These are phyloP conservation scores for Spodoptera frugiperda DNA, from an alignment of 1,140 invertebrate genomes.

Conservation along the genomic window DNA sequence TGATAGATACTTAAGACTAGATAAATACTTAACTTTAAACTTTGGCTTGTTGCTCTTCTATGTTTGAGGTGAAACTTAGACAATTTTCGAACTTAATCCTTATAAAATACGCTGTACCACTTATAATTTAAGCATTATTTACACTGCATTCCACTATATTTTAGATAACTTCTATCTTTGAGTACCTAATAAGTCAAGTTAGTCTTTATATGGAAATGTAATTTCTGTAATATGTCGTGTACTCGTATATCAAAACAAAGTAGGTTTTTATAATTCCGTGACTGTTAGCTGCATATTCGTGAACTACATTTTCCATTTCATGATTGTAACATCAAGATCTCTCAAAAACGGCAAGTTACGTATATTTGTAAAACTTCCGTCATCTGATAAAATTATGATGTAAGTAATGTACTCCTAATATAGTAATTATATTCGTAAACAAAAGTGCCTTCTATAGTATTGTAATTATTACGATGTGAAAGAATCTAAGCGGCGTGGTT, in stretches of 20 bases:
- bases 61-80: too few species aligned
- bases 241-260: slow-evolving; percentile 2
- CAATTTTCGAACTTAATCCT: too few species aligned
- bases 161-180: too few species aligned
- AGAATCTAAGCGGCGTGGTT: too few species aligned
- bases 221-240: slow-evolving; percentile 13
- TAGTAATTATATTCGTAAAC: slow-evolving; percentile 18
- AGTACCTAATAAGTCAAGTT: too few species aligned
- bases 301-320: slow-evolving; percentile 55
- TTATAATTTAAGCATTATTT: too few species aligned
- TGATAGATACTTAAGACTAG: too few species aligned
- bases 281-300: slow-evolving; percentile 46
- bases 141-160: too few species aligned
- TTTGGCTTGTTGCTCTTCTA: too few species aligned
- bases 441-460: neutral
- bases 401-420: slow-evolving; percentile 36
- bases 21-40: too few species aligned
- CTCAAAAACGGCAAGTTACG: slow-evolving; percentile 48
- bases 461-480: too few species aligned
- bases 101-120: too few species aligned
- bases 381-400: slow-evolving; percentile 52
- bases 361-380: slow-evolving; percentile 53
- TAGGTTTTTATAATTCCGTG: slow-evolving; percentile 41
- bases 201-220: neutral
- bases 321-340: slow-evolving; percentile 55